These are phyloP conservation scores for Lipotes vexillifer DNA, from an alignment of 2,113 vertebrate species.

Conservation along the genomic window DNA sequence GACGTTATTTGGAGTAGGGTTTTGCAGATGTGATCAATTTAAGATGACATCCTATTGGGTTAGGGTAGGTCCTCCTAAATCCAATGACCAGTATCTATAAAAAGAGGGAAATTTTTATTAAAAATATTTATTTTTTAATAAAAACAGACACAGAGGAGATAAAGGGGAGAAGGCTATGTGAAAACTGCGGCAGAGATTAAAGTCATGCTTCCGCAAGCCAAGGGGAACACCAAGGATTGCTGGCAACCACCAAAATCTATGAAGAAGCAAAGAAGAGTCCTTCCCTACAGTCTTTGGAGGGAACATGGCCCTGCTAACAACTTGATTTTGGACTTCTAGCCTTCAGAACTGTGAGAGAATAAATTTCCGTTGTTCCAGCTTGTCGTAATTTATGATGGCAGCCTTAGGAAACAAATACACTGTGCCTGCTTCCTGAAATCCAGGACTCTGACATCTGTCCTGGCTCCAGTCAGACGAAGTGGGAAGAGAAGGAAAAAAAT, in stretches of 20 bases:
- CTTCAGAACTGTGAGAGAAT: not conserved
- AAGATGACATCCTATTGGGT: not conserved
- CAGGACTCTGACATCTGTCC: not conserved
- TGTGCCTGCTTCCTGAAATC: not conserved
- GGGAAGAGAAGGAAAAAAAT: not conserved
- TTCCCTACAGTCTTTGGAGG: not conserved
- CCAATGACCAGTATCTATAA: not conserved
- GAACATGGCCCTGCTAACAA: not conserved
- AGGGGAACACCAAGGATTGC: not conserved
- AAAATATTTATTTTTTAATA: not conserved
- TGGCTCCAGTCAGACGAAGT: not conserved
- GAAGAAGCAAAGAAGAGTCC: not conserved
- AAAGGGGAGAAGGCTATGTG: not conserved
- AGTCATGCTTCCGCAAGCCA: not conserved
- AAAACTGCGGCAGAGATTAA: not conserved
- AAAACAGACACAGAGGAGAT: not conserved
- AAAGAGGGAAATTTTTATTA: not conserved
- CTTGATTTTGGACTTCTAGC: not conserved
- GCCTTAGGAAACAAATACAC: not conserved
- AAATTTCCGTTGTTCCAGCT: not conserved
- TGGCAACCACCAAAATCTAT: not conserved
- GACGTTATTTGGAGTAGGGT: not conserved
- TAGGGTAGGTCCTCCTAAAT: not conserved
- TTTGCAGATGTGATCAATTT: not conserved
- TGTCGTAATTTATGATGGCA: not conserved